These are phyloP conservation scores for Meiosimyza decipiens DNA, from an alignment of 2,888 invertebrate genomes.

Conservation along the genomic window DNA sequence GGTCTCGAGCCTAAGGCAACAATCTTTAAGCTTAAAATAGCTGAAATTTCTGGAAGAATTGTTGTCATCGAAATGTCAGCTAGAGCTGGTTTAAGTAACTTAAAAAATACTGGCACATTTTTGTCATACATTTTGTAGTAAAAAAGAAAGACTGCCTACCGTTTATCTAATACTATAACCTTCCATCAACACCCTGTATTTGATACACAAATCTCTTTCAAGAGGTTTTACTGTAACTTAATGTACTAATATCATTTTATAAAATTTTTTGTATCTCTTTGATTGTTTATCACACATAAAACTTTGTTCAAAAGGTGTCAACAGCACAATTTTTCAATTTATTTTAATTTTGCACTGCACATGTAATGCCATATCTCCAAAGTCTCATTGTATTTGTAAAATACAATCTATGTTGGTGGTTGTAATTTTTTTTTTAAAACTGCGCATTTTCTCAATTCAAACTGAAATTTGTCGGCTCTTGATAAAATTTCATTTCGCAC, in stretches of 20 bases:
- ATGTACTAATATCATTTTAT: too few species aligned
- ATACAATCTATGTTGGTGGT: neutral
- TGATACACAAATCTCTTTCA: too few species aligned
- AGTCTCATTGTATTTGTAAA: neutral
- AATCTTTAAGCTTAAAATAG: too few species aligned
- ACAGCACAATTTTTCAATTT: constrained; percentile 25
- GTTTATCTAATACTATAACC: neutral
- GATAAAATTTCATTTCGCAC: constrained; percentile 18
- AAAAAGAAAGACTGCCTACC: neutral
- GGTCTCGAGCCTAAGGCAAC: too few species aligned
- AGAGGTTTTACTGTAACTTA: too few species aligned
- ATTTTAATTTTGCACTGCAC: neutral
- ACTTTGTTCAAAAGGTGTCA: constrained; percentile 24
- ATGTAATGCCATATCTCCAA: neutral
- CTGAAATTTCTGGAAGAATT: too few species aligned
- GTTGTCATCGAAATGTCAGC: too few species aligned
- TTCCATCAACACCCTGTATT: too few species aligned
- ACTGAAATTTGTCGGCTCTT: neutral
- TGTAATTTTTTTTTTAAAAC: neutral
- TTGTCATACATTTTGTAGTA: too few species aligned
- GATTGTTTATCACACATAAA: neutral
- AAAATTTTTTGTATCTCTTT: neutral
- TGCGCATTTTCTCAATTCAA: too few species aligned
- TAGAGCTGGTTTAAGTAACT: too few species aligned
- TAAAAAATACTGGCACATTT: too few species aligned